Evolutionary conservation across 2,888 invertebrate species (phyloP), one percentile per base, ranked within the genome.

Genomic region (Drosophila gaucha): DNA sequence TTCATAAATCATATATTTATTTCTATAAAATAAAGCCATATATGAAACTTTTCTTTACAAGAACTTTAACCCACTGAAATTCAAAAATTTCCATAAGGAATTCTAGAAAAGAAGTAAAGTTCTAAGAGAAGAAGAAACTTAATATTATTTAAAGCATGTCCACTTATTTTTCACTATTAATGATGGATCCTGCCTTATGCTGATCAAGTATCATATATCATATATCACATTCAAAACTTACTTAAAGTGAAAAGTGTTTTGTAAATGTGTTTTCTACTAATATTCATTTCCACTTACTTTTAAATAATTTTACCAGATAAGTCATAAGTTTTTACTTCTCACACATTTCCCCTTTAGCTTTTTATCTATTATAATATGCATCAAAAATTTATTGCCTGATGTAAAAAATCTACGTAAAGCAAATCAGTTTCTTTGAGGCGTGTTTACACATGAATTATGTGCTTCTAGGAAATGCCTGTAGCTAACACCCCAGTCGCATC

Each of bases 391-490:
- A 70, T 74, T n/a, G 38, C 26, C 16, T 20, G 54, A 35, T 12
- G 18, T 41, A 18, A 52, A 57, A 74, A 63, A 72, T 68, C 54
- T 10, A 28, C 24, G 28, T n/a, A 26, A 50, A 31, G 41, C 55
- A 51, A 30, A 18, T 28, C 28, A 51, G 31, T 51, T 39, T 20
- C 30, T 74, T 60, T 55, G 47, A 79, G 88, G 83, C 88, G 84
- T 88, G 86, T 75, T 75, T 60, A 60, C 68, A 41, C 46, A 87
- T 88, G 88, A 86, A 86, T 88, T 88, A 84, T 83, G 83, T 41
- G 56, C 30, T 33, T 47, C 31, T 16, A 41, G 35, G 6, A n/a
- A n/a, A n/a, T n/a, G n/a, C 46, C 54, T 44, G 24, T 44, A 3
- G 49, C 5, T 10, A 14, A 16, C 39, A 68, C 30, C 69, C 63